These are phyloP conservation scores for Gerosis bhagava DNA, from an alignment of 2,888 invertebrate genomes.

Conservation along the genomic window DNA sequence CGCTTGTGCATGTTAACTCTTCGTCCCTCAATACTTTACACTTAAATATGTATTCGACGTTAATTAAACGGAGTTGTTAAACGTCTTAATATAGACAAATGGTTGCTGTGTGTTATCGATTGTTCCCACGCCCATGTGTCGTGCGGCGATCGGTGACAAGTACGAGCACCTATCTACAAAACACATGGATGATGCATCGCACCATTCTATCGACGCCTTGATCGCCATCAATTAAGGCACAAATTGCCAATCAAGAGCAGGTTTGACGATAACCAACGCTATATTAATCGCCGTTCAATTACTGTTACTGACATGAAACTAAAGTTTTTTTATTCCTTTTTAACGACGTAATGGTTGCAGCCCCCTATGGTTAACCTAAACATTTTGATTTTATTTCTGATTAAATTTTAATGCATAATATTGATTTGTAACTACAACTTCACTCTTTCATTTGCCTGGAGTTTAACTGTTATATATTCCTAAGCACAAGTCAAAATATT, in stretches of 20 bases:
- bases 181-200: slow-evolving; percentile 20
- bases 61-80: slow-evolving; percentile 2
- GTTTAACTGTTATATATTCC: too few relatives aligned
- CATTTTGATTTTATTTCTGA: too few relatives aligned
- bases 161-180: too few relatives aligned
- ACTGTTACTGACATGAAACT: slow-evolving; percentile 16
- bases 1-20: too few relatives aligned
- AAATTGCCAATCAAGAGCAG: slow-evolving; percentile 26
- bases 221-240: slow-evolving; percentile 23
- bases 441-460: too few relatives aligned
- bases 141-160: slow-evolving; percentile 9
- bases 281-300: slow-evolving; percentile 19
- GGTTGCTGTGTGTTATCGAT: neutral
- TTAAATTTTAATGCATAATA: too few relatives aligned
- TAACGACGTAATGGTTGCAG: neutral
- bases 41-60: neutral
- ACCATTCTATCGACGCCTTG: slow-evolving; percentile 9
- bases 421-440: too few relatives aligned
- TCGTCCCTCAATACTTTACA: neutral
- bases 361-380: too few relatives aligned
- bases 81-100: slow-evolving; percentile 10
- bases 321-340: slow-evolving; percentile 3
- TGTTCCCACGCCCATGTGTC: slow-evolving; percentile 19
- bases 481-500: too few relatives aligned
- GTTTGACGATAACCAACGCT: slow-evolving; percentile 14